phyloP scores from a whole-genome alignment of 2,113 vertebrate species.

The Ahaetulla prasina region DNA sequence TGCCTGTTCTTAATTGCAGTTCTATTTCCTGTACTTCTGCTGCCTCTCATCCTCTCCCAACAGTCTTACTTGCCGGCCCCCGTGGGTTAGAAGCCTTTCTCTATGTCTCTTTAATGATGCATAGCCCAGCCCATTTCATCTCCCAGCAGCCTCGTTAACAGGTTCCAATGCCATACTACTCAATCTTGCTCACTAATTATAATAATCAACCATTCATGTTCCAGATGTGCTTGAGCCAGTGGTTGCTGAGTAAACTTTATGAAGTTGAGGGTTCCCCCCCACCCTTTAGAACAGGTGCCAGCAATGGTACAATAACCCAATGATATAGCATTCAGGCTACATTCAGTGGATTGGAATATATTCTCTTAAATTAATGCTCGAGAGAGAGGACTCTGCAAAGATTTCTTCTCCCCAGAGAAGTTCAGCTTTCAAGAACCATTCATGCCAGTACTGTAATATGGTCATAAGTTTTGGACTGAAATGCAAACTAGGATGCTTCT shows the following conservation, averaged over 20 bases:
- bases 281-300: neutral
- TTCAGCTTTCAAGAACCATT: neutral
- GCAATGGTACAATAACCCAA: neutral
- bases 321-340: neutral
- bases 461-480: neutral
- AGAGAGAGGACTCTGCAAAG: neutral
- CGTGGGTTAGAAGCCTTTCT: constrained; percentile 4
- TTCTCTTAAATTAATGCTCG: neutral
- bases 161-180: neutral
- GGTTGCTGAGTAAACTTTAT: neutral
- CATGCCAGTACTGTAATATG: neutral
- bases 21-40: constrained; percentile 3
- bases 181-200: constrained; percentile 8
- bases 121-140: neutral
- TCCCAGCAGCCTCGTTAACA: constrained; percentile 31
- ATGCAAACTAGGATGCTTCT: neutral
- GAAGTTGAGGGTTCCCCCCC: neutral
- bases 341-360: neutral
- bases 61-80: constrained; percentile 9
- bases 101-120: constrained; percentile 13
- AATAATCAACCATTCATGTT: neutral
- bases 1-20: constrained; percentile 12
- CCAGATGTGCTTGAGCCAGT: constrained; percentile 5
- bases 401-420: neutral
- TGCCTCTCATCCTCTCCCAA: constrained; percentile 3